These are phyloP conservation scores for Andrena camellia DNA, from an alignment of 2,888 invertebrate genomes.

Conservation along the genomic window DNA sequence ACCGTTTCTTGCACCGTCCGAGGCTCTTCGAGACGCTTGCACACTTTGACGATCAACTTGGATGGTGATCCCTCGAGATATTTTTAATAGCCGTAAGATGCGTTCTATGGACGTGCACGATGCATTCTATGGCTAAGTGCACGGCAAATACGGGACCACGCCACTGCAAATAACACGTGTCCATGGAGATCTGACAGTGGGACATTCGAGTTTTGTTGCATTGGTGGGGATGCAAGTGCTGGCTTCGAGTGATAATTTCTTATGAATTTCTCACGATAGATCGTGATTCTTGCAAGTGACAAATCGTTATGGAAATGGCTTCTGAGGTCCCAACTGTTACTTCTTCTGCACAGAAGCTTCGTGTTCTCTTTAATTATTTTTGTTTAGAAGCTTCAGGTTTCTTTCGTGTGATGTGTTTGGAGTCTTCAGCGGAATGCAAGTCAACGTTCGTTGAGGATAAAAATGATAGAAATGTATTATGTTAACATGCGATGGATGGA, in stretches of 20 bases:
- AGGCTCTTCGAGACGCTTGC: constrained; percentile 10
- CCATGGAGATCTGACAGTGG: constrained; percentile 1
- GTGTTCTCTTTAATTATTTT: not conserved
- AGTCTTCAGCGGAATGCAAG: not conserved
- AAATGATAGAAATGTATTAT: constrained; percentile 1
- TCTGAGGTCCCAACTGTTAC: too few relatives aligned
- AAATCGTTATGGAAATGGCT: too few relatives aligned
- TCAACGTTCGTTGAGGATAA: not conserved
- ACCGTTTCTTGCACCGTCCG: not conserved
- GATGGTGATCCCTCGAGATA: too few relatives aligned
- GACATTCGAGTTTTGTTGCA: too few relatives aligned
- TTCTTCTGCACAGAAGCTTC: not conserved
- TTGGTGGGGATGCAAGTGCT: too few relatives aligned
- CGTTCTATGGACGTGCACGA: not conserved
- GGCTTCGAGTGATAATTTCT: too few relatives aligned
- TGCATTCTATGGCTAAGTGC: constrained; percentile 30
- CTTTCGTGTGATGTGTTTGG: not conserved
- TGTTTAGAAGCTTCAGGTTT: not conserved
- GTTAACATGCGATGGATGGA: not conserved
- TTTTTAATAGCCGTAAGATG: not conserved
- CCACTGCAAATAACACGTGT: constrained; percentile 17
- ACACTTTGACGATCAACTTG: not conserved
- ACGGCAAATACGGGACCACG: constrained; percentile 25
- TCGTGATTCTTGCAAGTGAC: too few relatives aligned
- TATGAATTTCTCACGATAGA: too few relatives aligned